Base-by-base conservation (phyloP, 1,140 invertebrate genomes). In the Thaumetopoea pityocampa region DNA sequence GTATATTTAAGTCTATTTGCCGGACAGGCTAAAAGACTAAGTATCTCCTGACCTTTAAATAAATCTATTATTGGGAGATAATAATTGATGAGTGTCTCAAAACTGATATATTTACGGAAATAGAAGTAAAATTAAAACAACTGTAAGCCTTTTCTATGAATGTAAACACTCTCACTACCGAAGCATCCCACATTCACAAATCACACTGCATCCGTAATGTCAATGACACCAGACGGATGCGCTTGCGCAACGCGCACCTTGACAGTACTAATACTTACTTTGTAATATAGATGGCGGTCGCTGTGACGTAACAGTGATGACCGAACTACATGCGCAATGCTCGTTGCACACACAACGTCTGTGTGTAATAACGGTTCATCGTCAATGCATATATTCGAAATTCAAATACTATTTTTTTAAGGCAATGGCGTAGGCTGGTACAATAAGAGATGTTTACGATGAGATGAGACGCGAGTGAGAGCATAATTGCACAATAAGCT, bases 191-290 rank as follows among this genome's bases (percentile, higher is more conserved):
- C 63, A 56, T 54, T 64, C 52, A 59, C 48, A 62, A 65, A 56
- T 58, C 57, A 68, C 57, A 65, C 56, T 47, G 71, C 50, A 76
- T 67, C 61, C 64, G 65, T 71, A 67, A 76, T 72, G 78, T 83
- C 78, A 81, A 70, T 83, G 79, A 83, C 76, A 72, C 61, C 53
- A 52, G 58, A 62, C 68, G 67, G 65, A 76, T 74, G 62, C 64
- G 47, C 56, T 82, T 78, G 67, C 73, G 67, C 57, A 83, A 83
- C 43, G 32, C 51, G 51, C 69, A 82, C 76, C 76, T 83, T 80
- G 76, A 79, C 73, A 76, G 65, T 67, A n/a, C n/a, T n/a, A n/a
- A n/a, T n/a, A n/a, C n/a, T n/a, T n/a, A n/a, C n/a, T n/a, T n/a
- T n/a, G n/a, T n/a, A 61, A 58, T 55, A 61, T 48, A 51, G 62